Percentiles rank a stretch among this genome's conserved stretches.
These are phyloP conservation scores for Aleiodes leptofemur DNA, from an alignment of 2,888 invertebrate species.

Conservation along the genomic window DNA sequence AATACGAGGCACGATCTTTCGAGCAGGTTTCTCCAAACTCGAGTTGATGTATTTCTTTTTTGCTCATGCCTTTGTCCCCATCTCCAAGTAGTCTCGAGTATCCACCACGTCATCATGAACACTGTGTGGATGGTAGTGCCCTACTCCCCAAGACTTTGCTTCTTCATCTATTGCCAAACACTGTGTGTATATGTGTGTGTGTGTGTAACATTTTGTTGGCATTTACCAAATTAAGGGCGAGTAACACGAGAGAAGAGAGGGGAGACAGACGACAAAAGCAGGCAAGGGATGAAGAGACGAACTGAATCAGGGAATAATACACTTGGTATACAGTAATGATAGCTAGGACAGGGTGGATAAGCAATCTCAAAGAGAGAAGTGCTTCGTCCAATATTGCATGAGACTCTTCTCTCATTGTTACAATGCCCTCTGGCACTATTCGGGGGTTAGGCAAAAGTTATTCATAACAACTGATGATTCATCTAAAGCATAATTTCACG, in stretches of 20 bases:
- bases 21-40: no score
- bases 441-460: conserved; percentile 20
- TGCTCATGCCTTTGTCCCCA: conserved; percentile 10
- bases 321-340: conserved; percentile 63
- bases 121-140: conserved; percentile 42
- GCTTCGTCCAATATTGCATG: conserved; percentile 17
- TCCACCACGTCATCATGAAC: conserved; percentile 36
- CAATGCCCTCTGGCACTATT: conserved; percentile 2
- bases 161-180: conserved; percentile 51
- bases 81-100: conserved; percentile 42
- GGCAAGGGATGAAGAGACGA: conserved; percentile 44
- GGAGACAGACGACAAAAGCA: conserved; percentile 39
- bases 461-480: conserved; percentile 40
- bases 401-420: conserved; percentile 6
- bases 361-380: conserved; percentile 49
- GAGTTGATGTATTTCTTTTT: no score
- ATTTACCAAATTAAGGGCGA: conserved; percentile 71
- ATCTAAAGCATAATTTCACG: background rate
- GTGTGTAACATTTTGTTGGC: conserved; percentile 68
- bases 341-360: conserved; percentile 47
- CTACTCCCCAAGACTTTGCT: conserved; percentile 38
- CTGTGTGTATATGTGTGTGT: conserved; percentile 26
- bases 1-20: no score
- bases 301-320: conserved; percentile 70
- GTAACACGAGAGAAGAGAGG: conserved; percentile 37